Evolutionary conservation across 2,797 vertebrate species (phyloP), one percentile per base, ranked within the genome.

Genomic region (Tolypeutes matacus): DNA sequence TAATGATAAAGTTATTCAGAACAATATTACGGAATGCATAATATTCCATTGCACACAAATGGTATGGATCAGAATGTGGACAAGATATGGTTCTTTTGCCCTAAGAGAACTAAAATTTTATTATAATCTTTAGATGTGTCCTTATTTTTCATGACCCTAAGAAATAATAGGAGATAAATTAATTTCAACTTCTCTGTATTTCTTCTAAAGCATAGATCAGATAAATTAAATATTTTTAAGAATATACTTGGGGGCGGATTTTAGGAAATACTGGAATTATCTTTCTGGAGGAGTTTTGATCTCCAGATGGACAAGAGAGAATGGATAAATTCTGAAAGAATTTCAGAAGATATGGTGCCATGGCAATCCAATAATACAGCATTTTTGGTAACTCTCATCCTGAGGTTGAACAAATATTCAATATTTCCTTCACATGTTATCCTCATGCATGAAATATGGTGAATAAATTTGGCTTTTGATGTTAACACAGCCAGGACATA

Each of bases 341-440:
- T 46, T 80, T 17, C 18, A 51, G 21, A 89, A 76, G 34, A 49
- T 13, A 42, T 15, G 12, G 31, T 13, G 1, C 9, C 14, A 36
- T 29, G 39, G 9, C 10, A 31, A 27, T 42, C 23, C 11, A 39
- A 4, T 60, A 85, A 81, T 9, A 8, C 2, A 76, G 23, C 3
- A 31, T 27, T 65, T 81, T 82, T 67, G 29, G 29, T 69, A 65
- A 21, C 12, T 72, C 11, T 83, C 29, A 83, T 60, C 15, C 27
- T 36, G 14, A 75, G 25, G 64, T 81, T 85, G n/a, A 88, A 56
- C 29, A 92, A 78, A 72, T 7, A 36, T 29, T 89, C 4, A 78
- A n/a, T 20, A 36, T 89, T 94, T 92, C 90, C 20, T 60, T 89
- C 25, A 87, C 7, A 72, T 1, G 46, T 86, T 73, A 84, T 76